Conservation (phyloP, 2,888 invertebrate species). For the Gastrophysa polygoni region DNA sequence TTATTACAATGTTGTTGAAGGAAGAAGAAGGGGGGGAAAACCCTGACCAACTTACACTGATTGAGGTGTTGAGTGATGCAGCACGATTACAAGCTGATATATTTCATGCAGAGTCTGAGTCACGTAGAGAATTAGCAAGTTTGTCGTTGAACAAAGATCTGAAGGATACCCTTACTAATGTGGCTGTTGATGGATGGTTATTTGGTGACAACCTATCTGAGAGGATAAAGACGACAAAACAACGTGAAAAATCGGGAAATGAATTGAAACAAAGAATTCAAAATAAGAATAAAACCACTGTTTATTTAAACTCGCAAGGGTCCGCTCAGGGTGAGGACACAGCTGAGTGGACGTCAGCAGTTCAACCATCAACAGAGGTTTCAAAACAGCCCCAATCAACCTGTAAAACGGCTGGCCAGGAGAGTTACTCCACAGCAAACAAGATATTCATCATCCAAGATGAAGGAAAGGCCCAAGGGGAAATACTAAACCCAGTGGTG, state of each 20-base stretch:
- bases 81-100: no score
- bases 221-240: background rate
- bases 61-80: no score
- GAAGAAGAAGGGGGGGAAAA: background rate
- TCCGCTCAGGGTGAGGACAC: background rate
- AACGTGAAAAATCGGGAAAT: background rate
- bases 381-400: background rate
- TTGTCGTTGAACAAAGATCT: background rate
- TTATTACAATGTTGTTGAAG: background rate
- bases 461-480: no score
- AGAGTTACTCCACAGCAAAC: background rate
- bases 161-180: background rate
- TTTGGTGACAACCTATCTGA: slow-evolving; percentile 3
- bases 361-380: background rate
- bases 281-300: background rate
- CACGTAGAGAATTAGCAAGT: no score
- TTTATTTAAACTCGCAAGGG: slow-evolving; percentile 8
- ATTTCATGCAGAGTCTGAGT: no score
- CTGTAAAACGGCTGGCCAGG: background rate
- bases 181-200: background rate
- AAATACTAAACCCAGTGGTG: no score
- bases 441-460: no score
- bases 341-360: background rate
- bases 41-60: background rate
- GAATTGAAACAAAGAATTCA: background rate